Evolutionary conservation across 2,797 vertebrate genomes (phyloP).

Genomic region (Falco biarmicus): DNA sequence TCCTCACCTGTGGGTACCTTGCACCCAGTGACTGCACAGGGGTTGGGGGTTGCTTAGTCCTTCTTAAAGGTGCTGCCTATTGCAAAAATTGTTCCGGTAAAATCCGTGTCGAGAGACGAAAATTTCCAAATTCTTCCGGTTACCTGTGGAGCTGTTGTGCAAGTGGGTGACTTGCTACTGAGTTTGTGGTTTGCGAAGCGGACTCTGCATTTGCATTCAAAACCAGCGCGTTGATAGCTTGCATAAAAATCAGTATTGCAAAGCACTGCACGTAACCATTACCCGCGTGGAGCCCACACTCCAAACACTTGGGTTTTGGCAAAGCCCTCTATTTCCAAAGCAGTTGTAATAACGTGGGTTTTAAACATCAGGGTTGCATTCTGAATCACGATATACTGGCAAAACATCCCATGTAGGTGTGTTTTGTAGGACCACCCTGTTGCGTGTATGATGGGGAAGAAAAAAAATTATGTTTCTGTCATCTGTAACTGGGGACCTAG

Average conservation of each 20-base stretch:
- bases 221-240: neutral
- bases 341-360: neutral
- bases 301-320: neutral
- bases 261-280: rapidly evolving
- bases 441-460: neutral
- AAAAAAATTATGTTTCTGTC: neutral
- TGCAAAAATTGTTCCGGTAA: neutral
- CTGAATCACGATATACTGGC: neutral
- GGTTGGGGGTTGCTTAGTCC: neutral
- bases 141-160: neutral
- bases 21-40: neutral
- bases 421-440: neutral
- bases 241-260: neutral
- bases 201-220: neutral
- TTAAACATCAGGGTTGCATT: neutral
- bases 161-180: neutral
- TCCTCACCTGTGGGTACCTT: rapidly evolving
- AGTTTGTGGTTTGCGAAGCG: neutral
- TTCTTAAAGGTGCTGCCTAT: rapidly evolving
- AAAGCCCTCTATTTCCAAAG: neutral
- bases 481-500: neutral
- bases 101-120: rapidly evolving
- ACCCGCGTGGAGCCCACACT: neutral
- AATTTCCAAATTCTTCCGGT: neutral
- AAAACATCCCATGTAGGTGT: neutral